A percentile compares a stretch with the other conserved stretches of the same genome.
Conservation (phyloP, 2,888 invertebrate genomes). For the Gryllus longicercus region DNA sequence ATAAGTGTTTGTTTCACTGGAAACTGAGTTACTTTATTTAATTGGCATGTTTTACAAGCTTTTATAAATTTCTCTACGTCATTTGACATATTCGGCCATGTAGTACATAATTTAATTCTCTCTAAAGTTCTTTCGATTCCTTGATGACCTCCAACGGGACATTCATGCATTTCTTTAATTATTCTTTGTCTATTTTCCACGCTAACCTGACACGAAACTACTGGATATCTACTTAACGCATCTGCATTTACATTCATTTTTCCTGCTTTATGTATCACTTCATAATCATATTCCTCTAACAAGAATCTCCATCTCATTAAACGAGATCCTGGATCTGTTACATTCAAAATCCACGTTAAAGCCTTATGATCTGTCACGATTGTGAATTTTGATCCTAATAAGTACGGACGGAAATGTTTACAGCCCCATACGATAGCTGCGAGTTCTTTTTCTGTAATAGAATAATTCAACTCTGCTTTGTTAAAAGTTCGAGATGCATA, state of each 20-base stretch:
- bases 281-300: too few species aligned
- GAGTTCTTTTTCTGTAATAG: not conserved
- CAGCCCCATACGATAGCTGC: not conserved
- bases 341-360: too few species aligned
- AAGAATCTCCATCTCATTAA: too few species aligned
- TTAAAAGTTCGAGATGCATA: too few species aligned
- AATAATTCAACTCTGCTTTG: not conserved
- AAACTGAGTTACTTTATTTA: not conserved
- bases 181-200: not conserved
- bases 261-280: too few species aligned
- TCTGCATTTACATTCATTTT: too few species aligned
- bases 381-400: not conserved
- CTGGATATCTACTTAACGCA: not conserved
- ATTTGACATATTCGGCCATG: not conserved
- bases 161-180: not conserved
- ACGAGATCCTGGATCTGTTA: too few species aligned
- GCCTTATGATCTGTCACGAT: not conserved
- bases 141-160: not conserved
- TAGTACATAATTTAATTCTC: not conserved
- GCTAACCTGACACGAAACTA: not conserved
- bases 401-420: not conserved
- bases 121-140: not conserved
- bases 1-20: not conserved
- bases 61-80: not conserved
- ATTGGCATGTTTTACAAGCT: not conserved